A percentile compares a stretch with the other conserved stretches of the same genome.
These are phyloP conservation scores for Spilogale gracilis DNA, from an alignment of 2,113 vertebrate species.

Conservation along the genomic window DNA sequence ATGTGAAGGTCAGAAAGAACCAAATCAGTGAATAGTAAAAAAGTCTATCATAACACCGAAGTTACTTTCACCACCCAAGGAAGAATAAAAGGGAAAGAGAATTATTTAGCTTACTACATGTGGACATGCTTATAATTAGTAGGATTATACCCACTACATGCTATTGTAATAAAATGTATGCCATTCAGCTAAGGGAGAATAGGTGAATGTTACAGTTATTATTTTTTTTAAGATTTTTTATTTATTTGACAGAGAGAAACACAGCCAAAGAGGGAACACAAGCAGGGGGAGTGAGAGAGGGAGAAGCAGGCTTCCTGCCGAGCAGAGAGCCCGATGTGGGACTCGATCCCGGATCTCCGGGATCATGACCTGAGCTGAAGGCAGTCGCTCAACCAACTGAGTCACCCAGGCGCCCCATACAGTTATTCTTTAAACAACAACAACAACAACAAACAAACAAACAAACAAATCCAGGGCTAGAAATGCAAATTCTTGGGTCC, in stretches of 20 bases:
- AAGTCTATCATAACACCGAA: constrained; percentile 75
- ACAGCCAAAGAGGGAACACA: no score
- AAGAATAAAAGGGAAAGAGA: constrained; percentile 35
- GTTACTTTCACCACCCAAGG: constrained; percentile 78
- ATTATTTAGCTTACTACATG: constrained; percentile 66
- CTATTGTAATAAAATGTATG: constrained; percentile 79
- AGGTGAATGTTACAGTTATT: constrained; percentile 22
- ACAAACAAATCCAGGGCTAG: background rate
- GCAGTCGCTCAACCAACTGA: no score
- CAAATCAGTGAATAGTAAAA: constrained; percentile 71
- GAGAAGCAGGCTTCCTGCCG: no score
- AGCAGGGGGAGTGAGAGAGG: no score
- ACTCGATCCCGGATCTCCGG: no score
- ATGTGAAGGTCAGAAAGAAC: background rate
- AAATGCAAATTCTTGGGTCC: background rate
- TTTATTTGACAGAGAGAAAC: no score
- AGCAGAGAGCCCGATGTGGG: no score
- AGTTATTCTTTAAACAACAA: no score
- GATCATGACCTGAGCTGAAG: no score
- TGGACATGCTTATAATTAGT: constrained; percentile 73
- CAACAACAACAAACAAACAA: no score
- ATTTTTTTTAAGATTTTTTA: no score
- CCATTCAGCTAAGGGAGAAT: constrained; percentile 71
- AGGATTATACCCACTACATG: constrained; percentile 82
- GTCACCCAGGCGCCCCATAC: no score